Percentiles rank a stretch among this genome's conserved stretches.
Conservation (phyloP, 2,797 vertebrate genomes). For the Danio albolineatus region DNA sequence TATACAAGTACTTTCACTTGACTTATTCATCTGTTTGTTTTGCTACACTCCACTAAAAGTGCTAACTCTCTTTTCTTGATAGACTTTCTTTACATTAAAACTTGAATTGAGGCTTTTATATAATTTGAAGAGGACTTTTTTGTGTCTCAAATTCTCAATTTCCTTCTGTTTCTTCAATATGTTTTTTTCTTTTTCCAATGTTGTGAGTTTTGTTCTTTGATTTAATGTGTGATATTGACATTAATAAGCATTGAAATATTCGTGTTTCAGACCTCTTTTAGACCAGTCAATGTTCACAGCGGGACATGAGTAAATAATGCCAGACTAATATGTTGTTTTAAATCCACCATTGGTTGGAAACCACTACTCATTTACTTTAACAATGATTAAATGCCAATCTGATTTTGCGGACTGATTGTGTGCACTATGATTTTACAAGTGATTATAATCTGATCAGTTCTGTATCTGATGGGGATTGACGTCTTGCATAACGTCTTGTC, state of each 20-base stretch:
- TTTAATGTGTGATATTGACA: background rate
- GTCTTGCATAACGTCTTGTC: background rate
- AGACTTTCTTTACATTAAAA: background rate
- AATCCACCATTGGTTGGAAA: background rate
- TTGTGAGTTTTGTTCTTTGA: background rate
- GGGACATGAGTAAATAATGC: background rate
- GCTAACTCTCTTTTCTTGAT: background rate
- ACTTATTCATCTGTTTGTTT: slow-evolving; percentile 3
- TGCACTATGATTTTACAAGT: background rate
- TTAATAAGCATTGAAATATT: background rate
- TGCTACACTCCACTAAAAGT: background rate
- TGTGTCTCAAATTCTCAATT: background rate
- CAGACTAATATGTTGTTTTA: background rate
- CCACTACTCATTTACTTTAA: background rate
- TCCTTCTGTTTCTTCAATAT: background rate
- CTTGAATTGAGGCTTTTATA: background rate
- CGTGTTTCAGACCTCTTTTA: background rate
- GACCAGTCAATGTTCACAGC: background rate
- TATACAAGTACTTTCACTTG: background rate
- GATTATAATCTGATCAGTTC: background rate
- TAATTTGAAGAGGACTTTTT: background rate
- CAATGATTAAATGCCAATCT: background rate
- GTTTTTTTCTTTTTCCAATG: background rate
- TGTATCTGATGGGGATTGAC: background rate
- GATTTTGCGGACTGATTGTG: background rate